Conservation (phyloP, 2,797 vertebrate species). For the Anabacerthia variegaticeps region DNA sequence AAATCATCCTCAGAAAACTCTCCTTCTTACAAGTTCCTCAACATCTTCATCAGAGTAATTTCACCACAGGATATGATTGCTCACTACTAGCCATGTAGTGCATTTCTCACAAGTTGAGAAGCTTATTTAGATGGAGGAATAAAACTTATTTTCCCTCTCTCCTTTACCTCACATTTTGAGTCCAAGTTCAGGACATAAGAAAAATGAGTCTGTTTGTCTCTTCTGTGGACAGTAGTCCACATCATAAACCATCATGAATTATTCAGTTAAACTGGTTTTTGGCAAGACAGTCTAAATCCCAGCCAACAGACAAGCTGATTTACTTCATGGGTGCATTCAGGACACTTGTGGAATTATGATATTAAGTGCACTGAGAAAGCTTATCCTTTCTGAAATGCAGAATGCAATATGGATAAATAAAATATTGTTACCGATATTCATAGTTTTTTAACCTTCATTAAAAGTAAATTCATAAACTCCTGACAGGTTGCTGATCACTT, state of each 20-base stretch:
- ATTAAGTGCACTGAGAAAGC: neutral
- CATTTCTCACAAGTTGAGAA: neutral
- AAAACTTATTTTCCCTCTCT: neutral
- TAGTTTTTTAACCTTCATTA: neutral
- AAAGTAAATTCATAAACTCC: neutral
- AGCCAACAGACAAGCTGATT: conserved; percentile 30
- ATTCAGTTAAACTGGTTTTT: conserved; percentile 43
- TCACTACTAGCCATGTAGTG: neutral
- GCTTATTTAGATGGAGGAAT: neutral
- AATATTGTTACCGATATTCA: neutral
- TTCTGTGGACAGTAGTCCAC: conserved; percentile 2
- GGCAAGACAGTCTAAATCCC: conserved; percentile 5
- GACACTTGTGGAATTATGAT: conserved; percentile 8
- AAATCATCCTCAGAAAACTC: neutral
- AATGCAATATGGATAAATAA: neutral
- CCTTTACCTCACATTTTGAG: neutral
- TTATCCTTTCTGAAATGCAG: neutral
- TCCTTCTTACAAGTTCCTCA: neutral
- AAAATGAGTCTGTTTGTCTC: conserved; percentile 30
- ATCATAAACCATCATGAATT: conserved; percentile 44
- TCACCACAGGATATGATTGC: neutral
- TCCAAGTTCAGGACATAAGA: conserved; percentile 5
- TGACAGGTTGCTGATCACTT: neutral
- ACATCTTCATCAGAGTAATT: neutral
- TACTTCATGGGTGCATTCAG: conserved; percentile 2